Conservation (phyloP, 1,140 invertebrate species). For the Drosophila bifasciata region DNA sequence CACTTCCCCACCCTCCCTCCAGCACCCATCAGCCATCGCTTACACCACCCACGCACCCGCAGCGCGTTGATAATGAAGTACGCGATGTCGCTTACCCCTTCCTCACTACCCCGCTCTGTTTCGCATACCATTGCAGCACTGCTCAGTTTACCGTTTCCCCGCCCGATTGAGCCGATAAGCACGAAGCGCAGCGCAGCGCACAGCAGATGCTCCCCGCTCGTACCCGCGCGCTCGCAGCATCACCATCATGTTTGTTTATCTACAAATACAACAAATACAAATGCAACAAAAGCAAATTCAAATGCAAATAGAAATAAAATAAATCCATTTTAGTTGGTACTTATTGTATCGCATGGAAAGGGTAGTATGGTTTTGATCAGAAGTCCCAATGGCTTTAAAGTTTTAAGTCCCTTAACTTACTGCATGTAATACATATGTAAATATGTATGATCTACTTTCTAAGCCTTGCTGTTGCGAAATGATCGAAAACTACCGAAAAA, state of each 20-base stretch:
- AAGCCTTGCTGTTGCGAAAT: too few species aligned
- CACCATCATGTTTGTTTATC: conserved; percentile 33
- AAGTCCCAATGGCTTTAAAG: too few species aligned
- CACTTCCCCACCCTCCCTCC: not conserved
- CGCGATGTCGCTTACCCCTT: not conserved
- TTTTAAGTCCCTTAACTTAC: too few species aligned
- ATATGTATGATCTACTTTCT: too few species aligned
- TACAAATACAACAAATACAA: conserved; percentile 50
- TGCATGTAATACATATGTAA: too few species aligned
- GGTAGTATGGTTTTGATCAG: too few species aligned
- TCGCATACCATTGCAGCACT: conserved; percentile 9
- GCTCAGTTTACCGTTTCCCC: conserved; percentile 19
- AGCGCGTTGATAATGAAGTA: conserved; percentile 51
- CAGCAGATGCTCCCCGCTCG: too few species aligned
- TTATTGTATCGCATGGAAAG: too few species aligned
- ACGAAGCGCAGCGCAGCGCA: conserved; percentile 16
- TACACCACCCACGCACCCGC: conserved; percentile 31
- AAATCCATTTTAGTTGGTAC: conserved; percentile 13
- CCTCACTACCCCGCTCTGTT: not conserved
- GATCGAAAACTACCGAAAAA: too few species aligned
- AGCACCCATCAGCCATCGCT: not conserved
- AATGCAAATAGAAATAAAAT: conserved; percentile 45
- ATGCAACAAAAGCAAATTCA: conserved; percentile 21
- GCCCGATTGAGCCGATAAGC: conserved; percentile 39
- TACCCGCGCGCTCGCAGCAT: too few species aligned